Evolutionary conservation across 1,140 invertebrate genomes (phyloP).

Genomic region (Diorhabda carinulata): DNA sequence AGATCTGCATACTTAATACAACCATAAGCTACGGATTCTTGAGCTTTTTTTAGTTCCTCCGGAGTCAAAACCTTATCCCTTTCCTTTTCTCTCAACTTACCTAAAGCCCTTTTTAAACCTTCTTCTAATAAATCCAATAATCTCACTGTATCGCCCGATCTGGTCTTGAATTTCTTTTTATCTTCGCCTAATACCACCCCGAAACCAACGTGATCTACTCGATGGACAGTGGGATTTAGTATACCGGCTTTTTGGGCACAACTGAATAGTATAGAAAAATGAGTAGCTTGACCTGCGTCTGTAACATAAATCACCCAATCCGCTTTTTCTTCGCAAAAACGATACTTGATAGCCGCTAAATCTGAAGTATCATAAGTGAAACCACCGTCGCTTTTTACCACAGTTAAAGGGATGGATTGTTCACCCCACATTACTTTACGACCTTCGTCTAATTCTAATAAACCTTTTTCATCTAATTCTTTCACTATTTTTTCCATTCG

Average conservation of each 20-base stretch:
- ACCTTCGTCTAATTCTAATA: conserved; percentile 86
- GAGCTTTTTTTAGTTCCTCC: conserved; percentile 80
- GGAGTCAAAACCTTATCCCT: conserved; percentile 79
- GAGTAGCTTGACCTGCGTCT: conserved; percentile 87
- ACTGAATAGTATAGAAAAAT: conserved; percentile 74
- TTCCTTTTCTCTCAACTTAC: conserved; percentile 88
- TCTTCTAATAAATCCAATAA: conserved; percentile 91
- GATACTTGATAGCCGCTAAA: conserved; percentile 85
- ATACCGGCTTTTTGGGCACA: conserved; percentile 69
- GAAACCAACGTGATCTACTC: conserved; percentile 90
- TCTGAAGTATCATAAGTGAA: conserved; percentile 99
- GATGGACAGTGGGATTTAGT: conserved; percentile 57
- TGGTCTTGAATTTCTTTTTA: conserved; percentile 98
- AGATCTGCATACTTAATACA: conserved; percentile 99
- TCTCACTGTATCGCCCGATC: conserved; percentile 94
- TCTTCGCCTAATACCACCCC: conserved; percentile 98
- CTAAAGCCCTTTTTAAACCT: conserved; percentile 77
- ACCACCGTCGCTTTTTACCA: conserved; percentile 97
- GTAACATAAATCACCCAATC: conserved; percentile 95
- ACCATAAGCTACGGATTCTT: conserved; percentile 92
- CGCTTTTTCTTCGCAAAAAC: conserved; percentile 82
- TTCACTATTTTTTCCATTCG: conserved; percentile 83
- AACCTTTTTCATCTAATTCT: conserved; percentile 68
- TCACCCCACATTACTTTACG: conserved; percentile 87
- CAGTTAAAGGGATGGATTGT: conserved; percentile 76